Conservation (phyloP, 2,113 vertebrate genomes). For the Xiphias gladius region DNA sequence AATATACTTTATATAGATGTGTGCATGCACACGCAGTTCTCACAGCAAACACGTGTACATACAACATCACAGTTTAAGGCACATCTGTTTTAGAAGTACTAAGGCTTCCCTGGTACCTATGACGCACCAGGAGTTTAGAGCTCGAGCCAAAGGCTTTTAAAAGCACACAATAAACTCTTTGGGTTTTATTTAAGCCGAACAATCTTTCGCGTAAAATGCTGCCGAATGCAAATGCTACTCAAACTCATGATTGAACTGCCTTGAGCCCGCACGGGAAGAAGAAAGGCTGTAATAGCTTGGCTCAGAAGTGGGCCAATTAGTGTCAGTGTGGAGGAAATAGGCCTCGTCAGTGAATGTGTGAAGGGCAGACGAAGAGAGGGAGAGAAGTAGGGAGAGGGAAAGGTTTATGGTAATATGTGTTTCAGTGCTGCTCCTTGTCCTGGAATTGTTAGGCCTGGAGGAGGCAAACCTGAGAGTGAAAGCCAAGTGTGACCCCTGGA, state of each 20-base stretch:
- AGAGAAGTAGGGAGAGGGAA: constrained; percentile 32
- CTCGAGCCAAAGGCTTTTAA: constrained; percentile 6
- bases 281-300: constrained; percentile 27
- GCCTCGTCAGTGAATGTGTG: constrained; percentile 48
- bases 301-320: constrained; percentile 40
- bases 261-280: constrained; percentile 28
- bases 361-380: constrained; percentile 34
- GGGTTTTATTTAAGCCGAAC: constrained; percentile 6
- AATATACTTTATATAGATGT: not conserved
- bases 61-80: not conserved
- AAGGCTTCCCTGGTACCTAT: not conserved
- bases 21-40: not conserved
- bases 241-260: constrained; percentile 14
- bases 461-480: constrained; percentile 45
- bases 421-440: constrained; percentile 48
- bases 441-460: constrained; percentile 34
- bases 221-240: constrained; percentile 18
- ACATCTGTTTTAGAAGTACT: not conserved
- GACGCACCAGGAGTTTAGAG: constrained; percentile 16
- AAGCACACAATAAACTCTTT: constrained; percentile 14
- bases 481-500: constrained; percentile 56
- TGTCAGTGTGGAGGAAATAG: constrained; percentile 31
- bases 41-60: constrained; percentile 7
- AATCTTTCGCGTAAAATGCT: not conserved
- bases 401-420: constrained; percentile 59